phyloP scores from a whole-genome alignment of 2,888 invertebrate species.

The Gari tellinella region DNA sequence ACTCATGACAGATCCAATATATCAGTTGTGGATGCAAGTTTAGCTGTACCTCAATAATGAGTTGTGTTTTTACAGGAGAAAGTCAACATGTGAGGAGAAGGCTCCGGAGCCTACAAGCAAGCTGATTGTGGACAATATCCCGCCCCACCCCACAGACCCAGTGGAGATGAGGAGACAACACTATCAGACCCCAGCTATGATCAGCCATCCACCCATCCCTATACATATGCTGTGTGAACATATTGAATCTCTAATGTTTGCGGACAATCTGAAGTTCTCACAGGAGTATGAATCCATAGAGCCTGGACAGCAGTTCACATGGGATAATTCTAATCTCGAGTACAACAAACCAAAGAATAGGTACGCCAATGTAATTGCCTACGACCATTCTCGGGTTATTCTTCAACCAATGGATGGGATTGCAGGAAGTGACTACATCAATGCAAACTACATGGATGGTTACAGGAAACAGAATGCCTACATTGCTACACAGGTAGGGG shows the following conservation, averaged over 20 bases:
- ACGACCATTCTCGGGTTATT: conserved; percentile 98
- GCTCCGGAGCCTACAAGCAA: conserved; percentile 87
- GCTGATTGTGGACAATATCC: conserved; percentile 83
- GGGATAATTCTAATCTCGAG: conserved; percentile 99
- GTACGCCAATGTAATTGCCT: conserved; percentile 99
- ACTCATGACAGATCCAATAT: neutral
- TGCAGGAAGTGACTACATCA: conserved; percentile 98
- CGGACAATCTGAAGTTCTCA: conserved; percentile 98
- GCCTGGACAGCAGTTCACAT: conserved; percentile 99
- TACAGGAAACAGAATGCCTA: conserved; percentile 99
- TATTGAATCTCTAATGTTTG: conserved; percentile 96
- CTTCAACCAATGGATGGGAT: conserved; percentile 94
- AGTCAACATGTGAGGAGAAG: conserved; percentile 86
- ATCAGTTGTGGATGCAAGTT: no score
- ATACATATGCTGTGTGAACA: conserved; percentile 97
- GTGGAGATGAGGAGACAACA: conserved; percentile 97
- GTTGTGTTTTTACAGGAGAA: conserved; percentile 65
- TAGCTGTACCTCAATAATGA: no score
- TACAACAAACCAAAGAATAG: conserved; percentile 99
- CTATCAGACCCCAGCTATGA: conserved; percentile 94
- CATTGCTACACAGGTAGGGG: conserved; percentile 93
- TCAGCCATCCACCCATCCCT: conserved; percentile 96
- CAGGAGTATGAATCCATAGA: conserved; percentile 99
- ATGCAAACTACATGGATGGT: conserved; percentile 99
- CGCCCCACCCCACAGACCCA: conserved; percentile 93